A percentile compares a stretch with the other conserved stretches of the same genome.
Evolutionary conservation across 2,888 invertebrate species (phyloP).

Genomic region (Margaritifera margaritifera): DNA sequence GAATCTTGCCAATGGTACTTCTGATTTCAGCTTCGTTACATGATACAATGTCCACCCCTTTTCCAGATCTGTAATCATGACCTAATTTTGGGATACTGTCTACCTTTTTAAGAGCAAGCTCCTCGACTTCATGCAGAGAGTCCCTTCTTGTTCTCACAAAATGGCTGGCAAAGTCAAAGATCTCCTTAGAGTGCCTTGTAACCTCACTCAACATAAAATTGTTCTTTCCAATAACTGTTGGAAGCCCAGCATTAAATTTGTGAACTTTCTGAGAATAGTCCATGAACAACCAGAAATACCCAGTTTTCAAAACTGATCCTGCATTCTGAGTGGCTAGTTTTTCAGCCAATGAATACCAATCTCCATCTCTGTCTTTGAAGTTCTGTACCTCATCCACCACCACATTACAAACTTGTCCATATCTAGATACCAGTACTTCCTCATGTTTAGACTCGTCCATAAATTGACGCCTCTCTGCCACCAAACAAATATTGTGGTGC

Average conservation of each 20-base stretch:
- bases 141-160: conserved; percentile 46
- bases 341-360: conserved; percentile 55
- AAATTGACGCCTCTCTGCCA: conserved; percentile 46
- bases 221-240: conserved; percentile 57
- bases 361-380: conserved; percentile 63
- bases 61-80: conserved; percentile 52
- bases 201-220: conserved; percentile 64
- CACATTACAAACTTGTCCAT: conserved; percentile 47
- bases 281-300: conserved; percentile 64
- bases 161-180: conserved; percentile 58
- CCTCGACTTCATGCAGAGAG: conserved; percentile 13
- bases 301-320: conserved; percentile 19
- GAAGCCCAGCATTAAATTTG: conserved; percentile 60
- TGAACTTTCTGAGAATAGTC: conserved; percentile 65
- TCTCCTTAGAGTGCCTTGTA: conserved; percentile 58
- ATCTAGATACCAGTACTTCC: conserved; percentile 21
- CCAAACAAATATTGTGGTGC: conserved; percentile 48
- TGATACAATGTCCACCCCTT: conserved; percentile 51
- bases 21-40: conserved; percentile 49
- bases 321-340: conserved; percentile 42
- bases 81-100: conserved; percentile 46
- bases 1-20: conserved; percentile 39
- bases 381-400: conserved; percentile 62
- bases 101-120: conserved; percentile 17
- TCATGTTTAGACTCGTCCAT: conserved; percentile 30